Percentiles rank a stretch among this genome's conserved stretches.
These are phyloP conservation scores for Jacana jacana DNA, from an alignment of 2,113 vertebrate genomes.

Conservation along the genomic window DNA sequence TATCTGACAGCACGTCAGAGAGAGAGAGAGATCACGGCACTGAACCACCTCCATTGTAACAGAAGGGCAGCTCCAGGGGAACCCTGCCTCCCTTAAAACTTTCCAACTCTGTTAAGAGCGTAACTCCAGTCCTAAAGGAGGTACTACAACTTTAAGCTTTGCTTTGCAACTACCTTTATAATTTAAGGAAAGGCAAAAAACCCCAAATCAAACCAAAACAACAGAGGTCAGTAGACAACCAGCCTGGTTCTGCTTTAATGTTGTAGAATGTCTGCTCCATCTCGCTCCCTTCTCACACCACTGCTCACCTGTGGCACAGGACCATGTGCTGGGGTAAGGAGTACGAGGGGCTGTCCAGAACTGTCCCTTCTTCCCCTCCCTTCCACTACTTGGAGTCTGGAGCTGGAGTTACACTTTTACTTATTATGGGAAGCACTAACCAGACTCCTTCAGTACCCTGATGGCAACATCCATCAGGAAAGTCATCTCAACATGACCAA, in stretches of 20 bases:
- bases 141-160: background rate
- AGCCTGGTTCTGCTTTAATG: background rate
- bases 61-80: conserved; percentile 12
- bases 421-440: background rate
- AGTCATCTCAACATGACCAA: background rate
- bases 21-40: background rate
- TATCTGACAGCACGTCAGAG: conserved; percentile 25
- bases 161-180: background rate
- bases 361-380: background rate
- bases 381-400: background rate
- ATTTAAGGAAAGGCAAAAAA: background rate
- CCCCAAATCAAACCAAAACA: background rate
- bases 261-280: background rate
- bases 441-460: background rate
- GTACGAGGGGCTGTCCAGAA: background rate
- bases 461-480: background rate
- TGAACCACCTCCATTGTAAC: background rate
- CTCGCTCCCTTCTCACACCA: background rate
- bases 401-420: accelerated
- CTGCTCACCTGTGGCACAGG: accelerated
- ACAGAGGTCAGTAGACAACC: background rate
- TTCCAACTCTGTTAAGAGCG: background rate
- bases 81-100: conserved; percentile 38
- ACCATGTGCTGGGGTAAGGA: accelerated
- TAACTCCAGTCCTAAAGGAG: background rate